phyloP scores from a whole-genome alignment of 2,113 vertebrate genomes.

The Psettodes erumei region DNA sequence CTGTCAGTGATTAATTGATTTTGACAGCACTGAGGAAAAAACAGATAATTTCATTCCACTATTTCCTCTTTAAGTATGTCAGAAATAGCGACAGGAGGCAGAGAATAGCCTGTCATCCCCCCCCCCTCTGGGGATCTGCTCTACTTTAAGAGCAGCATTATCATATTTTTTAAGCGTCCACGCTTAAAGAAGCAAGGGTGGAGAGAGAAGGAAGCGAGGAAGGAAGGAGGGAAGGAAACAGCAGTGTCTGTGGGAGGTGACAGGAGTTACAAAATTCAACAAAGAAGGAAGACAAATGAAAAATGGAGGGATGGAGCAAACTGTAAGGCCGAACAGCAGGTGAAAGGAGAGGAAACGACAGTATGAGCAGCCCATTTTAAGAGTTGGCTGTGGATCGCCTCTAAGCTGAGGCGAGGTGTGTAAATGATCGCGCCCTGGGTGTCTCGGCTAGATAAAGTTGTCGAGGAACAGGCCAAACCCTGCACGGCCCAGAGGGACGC shows the following conservation, averaged over 20 bases:
- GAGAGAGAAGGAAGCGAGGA: neutral
- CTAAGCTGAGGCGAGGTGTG: conserved; percentile 21
- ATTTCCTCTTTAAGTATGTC: conserved; percentile 70
- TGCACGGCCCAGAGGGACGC: conserved; percentile 20
- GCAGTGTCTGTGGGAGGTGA: neutral
- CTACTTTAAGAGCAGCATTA: conserved; percentile 72
- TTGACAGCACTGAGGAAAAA: conserved; percentile 57
- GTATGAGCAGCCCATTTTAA: conserved; percentile 9
- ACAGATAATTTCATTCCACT: conserved; percentile 62
- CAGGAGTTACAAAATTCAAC: neutral
- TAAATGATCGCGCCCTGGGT: conserved; percentile 42
- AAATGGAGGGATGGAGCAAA: neutral
- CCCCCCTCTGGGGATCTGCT: conserved; percentile 74
- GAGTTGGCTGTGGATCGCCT: neutral
- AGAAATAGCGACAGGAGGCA: conserved; percentile 71
- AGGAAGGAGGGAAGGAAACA: neutral
- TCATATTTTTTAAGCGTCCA: conserved; percentile 60
- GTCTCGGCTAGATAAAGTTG: conserved; percentile 42
- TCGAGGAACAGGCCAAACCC: conserved; percentile 41
- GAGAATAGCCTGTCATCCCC: conserved; percentile 71
- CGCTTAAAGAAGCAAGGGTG: conserved; percentile 26
- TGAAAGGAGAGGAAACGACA: neutral
- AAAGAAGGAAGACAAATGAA: neutral
- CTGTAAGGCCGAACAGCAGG: too few species aligned
- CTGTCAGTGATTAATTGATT: conserved; percentile 60